These are phyloP conservation scores for Raja brachyura DNA, from an alignment of 2,113 vertebrate species.

Conservation along the genomic window DNA sequence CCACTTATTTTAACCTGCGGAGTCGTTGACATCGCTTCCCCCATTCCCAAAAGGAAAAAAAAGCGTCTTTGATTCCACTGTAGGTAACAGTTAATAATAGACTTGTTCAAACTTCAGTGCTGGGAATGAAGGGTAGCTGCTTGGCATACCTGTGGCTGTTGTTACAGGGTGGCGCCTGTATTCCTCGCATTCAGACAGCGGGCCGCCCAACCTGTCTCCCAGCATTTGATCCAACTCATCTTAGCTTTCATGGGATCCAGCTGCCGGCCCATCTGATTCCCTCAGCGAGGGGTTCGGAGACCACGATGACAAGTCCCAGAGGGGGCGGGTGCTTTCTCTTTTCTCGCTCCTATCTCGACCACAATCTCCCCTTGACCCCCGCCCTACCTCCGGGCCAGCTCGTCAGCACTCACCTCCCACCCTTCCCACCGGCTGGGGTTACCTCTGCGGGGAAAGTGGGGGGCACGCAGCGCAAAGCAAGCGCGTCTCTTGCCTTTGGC, in stretches of 20 bases:
- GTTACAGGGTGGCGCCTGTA: constrained; percentile 75
- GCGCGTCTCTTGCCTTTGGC: constrained; percentile 45
- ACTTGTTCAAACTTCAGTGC: constrained; percentile 37
- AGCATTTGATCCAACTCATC: constrained; percentile 48
- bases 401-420: constrained; percentile 44
- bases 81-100: constrained; percentile 36
- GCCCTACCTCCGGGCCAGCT: constrained; percentile 47
- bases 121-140: constrained; percentile 65
- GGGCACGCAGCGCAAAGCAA: constrained; percentile 51
- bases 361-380: constrained; percentile 48
- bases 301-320: constrained; percentile 13
- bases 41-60: neutral
- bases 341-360: constrained; percentile 52
- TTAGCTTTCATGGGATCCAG: constrained; percentile 63
- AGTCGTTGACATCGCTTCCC: neutral
- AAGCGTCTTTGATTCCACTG: constrained; percentile 19
- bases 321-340: constrained; percentile 43
- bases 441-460: constrained; percentile 57
- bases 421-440: constrained; percentile 45
- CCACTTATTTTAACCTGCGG: neutral
- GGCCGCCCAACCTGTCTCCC: constrained; percentile 58
- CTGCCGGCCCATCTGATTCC: constrained; percentile 49
- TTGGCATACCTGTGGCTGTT: constrained; percentile 80
- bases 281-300: constrained; percentile 13
- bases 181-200: constrained; percentile 64